Evolutionary conservation across 1,140 invertebrate species (phyloP).

Genomic region (Galleria mellonella): DNA sequence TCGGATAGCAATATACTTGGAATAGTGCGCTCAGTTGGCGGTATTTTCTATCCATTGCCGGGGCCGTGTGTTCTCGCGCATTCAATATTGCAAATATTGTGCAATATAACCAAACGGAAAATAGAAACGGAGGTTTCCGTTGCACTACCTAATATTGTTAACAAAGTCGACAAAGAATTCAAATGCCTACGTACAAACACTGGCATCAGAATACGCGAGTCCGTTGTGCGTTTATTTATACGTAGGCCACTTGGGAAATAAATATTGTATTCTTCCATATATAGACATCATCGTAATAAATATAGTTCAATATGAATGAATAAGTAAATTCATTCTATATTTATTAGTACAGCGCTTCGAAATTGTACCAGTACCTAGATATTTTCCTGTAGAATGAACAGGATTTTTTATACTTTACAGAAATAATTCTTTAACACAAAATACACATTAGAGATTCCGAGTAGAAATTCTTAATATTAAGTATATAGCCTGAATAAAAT

Average conservation of each 20-base stretch:
- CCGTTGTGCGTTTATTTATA: neutral
- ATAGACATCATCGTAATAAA: neutral
- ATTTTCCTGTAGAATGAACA: too few relatives aligned
- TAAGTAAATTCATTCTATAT: neutral
- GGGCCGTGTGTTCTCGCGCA: conserved; percentile 30
- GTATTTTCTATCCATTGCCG: conserved; percentile 47
- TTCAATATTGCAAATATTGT: conserved; percentile 52
- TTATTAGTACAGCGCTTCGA: too few relatives aligned
- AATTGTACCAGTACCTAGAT: too few relatives aligned
- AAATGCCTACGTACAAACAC: neutral
- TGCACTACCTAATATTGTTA: conserved; percentile 5
- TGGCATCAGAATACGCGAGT: neutral
- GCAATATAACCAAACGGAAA: conserved; percentile 28
- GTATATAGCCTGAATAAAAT: too few relatives aligned
- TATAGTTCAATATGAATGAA: neutral
- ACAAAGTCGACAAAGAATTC: neutral
- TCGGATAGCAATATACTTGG: conserved; percentile 44
- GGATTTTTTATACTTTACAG: too few relatives aligned
- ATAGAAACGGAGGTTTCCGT: conserved; percentile 3
- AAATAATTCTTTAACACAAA: too few relatives aligned
- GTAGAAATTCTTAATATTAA: too few relatives aligned
- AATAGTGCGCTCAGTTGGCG: conserved; percentile 39
- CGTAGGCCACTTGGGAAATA: neutral
- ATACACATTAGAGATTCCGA: too few relatives aligned
- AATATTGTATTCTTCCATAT: neutral